Percentiles rank a stretch among this genome's conserved stretches.
These are phyloP conservation scores for Mellivora capensis DNA, from an alignment of 2,113 vertebrate species.

Conservation along the genomic window DNA sequence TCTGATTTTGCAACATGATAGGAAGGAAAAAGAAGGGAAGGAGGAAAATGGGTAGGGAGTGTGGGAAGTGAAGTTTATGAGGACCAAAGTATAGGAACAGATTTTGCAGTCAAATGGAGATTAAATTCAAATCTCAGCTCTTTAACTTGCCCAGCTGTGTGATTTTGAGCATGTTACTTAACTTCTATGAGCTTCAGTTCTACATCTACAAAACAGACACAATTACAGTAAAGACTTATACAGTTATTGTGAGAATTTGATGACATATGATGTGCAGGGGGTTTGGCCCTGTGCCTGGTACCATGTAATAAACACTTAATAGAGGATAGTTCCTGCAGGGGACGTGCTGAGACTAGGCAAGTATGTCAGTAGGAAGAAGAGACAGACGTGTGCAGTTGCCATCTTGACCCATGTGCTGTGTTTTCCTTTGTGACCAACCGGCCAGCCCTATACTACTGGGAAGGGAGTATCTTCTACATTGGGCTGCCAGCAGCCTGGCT, in stretches of 20 bases:
- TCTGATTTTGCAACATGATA: background rate
- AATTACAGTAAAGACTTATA: background rate
- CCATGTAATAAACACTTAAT: background rate
- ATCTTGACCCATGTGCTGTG: background rate
- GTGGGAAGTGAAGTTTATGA: background rate
- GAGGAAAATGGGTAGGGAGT: background rate
- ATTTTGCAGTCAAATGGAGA: background rate
- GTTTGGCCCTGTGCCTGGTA: background rate
- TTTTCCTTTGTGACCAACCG: background rate
- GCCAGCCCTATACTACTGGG: background rate
- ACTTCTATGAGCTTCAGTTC: background rate
- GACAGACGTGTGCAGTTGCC: background rate
- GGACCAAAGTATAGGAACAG: background rate
- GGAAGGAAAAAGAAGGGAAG: background rate
- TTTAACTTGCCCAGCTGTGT: background rate
- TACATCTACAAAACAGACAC: background rate
- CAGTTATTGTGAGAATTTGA: background rate
- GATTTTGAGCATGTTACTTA: background rate
- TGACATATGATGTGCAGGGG: background rate
- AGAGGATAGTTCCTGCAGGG: background rate
- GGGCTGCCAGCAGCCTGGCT: background rate
- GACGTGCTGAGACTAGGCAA: background rate
- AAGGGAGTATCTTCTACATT: background rate
- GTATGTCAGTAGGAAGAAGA: background rate
- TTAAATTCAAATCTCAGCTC: background rate